These are phyloP conservation scores for Calliphora vicina DNA, from an alignment of 1,140 invertebrate genomes.

Conservation along the genomic window DNA sequence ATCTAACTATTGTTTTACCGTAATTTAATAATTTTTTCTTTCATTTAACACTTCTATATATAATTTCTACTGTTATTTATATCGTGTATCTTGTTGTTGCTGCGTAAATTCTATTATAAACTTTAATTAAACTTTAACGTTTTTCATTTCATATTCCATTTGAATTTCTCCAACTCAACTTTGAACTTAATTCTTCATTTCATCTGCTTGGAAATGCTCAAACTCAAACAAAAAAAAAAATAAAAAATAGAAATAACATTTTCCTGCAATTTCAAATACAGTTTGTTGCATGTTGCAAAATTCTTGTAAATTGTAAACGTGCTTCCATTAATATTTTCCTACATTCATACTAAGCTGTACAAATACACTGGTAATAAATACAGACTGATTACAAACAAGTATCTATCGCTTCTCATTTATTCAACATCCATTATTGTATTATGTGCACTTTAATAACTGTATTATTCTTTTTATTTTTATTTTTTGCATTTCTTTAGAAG, in stretches of 20 bases:
- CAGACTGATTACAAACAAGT: too few relatives aligned
- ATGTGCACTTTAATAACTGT: not conserved
- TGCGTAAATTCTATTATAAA: not conserved
- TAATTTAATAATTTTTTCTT: not conserved
- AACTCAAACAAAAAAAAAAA: too few relatives aligned
- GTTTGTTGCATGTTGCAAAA: not conserved
- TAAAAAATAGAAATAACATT: not conserved
- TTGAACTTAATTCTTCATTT: not conserved
- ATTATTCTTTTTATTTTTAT: too few relatives aligned
- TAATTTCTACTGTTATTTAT: not conserved
- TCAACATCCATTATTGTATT: not conserved
- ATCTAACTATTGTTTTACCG: too few relatives aligned
- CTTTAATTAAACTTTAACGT: constrained; percentile 6
- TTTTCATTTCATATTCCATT: not conserved
- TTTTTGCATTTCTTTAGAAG: not conserved
- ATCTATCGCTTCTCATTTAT: not conserved
- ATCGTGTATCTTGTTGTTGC: not conserved
- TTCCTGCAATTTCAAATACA: not conserved
- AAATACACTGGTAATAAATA: too few relatives aligned
- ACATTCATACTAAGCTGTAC: not conserved
- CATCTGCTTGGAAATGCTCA: not conserved
- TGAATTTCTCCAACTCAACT: not conserved
- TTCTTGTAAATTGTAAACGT: not conserved
- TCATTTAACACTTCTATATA: not conserved
- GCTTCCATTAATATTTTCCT: not conserved